Conservation (phyloP, 2,888 invertebrate genomes). For the Callinectes sapidus region DNA sequence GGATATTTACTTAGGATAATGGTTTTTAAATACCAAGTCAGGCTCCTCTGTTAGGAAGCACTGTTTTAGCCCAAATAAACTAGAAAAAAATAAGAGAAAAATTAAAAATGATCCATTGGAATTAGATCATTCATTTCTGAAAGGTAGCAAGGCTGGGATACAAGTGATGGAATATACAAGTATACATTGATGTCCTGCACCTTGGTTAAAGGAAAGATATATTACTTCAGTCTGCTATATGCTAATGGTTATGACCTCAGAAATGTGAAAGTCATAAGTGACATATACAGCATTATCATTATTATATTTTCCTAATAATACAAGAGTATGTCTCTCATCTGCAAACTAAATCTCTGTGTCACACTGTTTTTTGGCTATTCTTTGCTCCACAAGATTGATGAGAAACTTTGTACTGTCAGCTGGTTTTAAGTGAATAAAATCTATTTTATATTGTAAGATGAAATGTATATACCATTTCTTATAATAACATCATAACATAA, state of each 20-base stretch:
- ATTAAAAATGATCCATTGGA: neutral
- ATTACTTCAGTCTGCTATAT: neutral
- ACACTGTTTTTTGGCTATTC: too few species aligned
- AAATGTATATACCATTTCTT: neutral
- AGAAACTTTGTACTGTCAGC: too few species aligned
- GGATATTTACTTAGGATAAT: too few species aligned
- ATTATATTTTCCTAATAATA: neutral
- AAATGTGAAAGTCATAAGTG: neutral
- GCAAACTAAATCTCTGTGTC: too few species aligned
- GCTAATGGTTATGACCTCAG: neutral
- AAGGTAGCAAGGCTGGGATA: neutral
- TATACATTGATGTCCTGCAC: neutral
- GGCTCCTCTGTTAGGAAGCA: too few species aligned
- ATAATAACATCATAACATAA: neutral
- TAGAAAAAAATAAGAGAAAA: too few species aligned
- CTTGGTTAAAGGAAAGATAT: neutral
- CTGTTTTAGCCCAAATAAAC: too few species aligned
- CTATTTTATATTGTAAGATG: neutral
- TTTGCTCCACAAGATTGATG: too few species aligned
- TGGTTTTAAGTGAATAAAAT: too few species aligned
- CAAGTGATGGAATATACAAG: neutral
- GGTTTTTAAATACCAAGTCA: too few species aligned
- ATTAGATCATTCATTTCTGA: neutral
- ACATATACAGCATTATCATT: neutral
- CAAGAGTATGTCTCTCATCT: too few species aligned